Evolutionary conservation across 2,113 vertebrate species (phyloP).

Genomic region (Sceloporus undulatus): DNA sequence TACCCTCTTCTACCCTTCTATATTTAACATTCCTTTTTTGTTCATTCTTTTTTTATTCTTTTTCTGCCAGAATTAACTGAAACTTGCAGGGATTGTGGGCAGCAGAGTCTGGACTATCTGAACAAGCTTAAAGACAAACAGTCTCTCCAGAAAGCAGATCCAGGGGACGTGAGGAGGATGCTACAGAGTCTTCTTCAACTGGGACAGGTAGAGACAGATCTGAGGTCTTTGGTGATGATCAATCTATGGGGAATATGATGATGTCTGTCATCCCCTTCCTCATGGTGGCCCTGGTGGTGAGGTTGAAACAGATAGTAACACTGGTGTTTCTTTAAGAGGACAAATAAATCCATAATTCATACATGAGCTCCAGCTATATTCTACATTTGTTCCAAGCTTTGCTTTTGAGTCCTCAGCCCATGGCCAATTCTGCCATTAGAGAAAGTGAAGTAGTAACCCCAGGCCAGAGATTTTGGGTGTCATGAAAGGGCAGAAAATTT

Average conservation of each 20-base stretch:
- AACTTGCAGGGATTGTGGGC: conserved; percentile 87
- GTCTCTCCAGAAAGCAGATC: conserved; percentile 79
- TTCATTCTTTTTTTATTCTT: background rate
- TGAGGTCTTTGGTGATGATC: too few relatives aligned
- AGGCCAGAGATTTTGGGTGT: background rate
- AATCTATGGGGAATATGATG: background rate
- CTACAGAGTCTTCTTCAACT: conserved; percentile 85
- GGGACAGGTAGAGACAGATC: conserved; percentile 83
- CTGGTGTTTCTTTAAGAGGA: background rate
- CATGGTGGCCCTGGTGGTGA: background rate
- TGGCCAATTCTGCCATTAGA: background rate
- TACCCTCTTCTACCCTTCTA: background rate
- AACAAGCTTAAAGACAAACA: conserved; percentile 84
- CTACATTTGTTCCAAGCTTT: background rate
- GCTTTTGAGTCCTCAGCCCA: background rate
- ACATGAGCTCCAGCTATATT: background rate
- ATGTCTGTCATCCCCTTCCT: background rate
- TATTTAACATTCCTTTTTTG: background rate
- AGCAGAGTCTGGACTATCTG: conserved; percentile 82
- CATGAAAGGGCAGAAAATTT: background rate
- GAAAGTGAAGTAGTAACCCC: background rate
- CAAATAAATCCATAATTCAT: background rate
- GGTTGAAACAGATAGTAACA: too few relatives aligned
- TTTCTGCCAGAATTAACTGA: conserved; percentile 82
- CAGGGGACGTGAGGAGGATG: conserved; percentile 68